Evolutionary conservation across 2,797 vertebrate species (phyloP), one percentile per base, ranked within the genome.

Genomic region (Mormyrops attenuatus): DNA sequence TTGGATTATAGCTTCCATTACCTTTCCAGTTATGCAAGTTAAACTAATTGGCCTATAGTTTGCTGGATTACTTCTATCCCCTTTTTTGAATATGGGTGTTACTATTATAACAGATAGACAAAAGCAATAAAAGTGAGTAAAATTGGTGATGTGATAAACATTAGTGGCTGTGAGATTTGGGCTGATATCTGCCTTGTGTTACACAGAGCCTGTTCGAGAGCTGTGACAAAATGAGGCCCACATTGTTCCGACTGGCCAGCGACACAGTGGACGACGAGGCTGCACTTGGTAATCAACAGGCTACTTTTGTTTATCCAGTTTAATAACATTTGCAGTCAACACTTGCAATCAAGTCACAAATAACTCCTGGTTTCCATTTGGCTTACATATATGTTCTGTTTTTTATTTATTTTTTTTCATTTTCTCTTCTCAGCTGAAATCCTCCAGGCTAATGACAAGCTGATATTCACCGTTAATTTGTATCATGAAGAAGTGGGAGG

Each of bases 211-310:
- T 97, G 49, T 95, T 93, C 5, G 95, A 97, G 88, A 94, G 94
- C 88, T 97, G 97, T 26, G 97, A 98, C 91, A 96, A 95, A 90
- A 95, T 98, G 91, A 94, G 97, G 90, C 97, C 96, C 0, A 96
- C 95, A 69, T 95, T 99, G 1, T 98, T 98, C 91, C 96, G 97
- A 49, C 94, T 98, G 55, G 97, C 98, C 49, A 97, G 96, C 0
- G 97, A 97, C 90, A 96, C 97, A 0, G 93, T 92, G 0, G 96
- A 97, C 0, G 96, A 98, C 0, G 96, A 98, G 0, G 94, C 95
- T 0, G 95, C 94, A 0, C 92, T 94, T 0, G 97, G 97, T 94
- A 92, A 90, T 0, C 17, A 17, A 4, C 22, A 15, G 38, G 20
- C 6, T 44, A 7, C 73, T 63, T 92, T 30, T 17, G 17, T 53